A percentile compares a stretch with the other conserved stretches of the same genome.
Conservation (phyloP, 2,113 vertebrate genomes). For the Campylorhamphus procurvoides region DNA sequence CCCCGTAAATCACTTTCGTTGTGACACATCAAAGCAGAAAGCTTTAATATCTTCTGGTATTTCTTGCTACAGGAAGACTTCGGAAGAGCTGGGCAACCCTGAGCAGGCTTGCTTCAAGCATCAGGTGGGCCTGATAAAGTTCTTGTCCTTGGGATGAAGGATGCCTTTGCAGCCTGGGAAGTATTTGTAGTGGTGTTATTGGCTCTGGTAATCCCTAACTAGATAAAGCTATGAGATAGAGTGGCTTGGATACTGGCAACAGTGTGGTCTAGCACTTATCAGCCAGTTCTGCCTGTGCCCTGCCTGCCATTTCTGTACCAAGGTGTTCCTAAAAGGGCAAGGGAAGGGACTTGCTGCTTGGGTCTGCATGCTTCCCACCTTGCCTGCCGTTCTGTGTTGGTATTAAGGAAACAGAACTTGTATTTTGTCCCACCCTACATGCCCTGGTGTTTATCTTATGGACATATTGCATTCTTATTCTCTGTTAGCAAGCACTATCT, state of each 20-base stretch:
- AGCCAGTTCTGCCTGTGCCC: not conserved
- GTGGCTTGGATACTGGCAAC: not conserved
- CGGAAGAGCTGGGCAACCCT: not conserved
- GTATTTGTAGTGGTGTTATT: not conserved
- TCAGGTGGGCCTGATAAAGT: not conserved
- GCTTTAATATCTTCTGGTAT: not conserved
- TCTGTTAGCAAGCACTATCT: not conserved
- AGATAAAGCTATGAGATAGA: not conserved
- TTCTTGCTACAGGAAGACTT: not conserved
- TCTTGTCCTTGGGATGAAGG: not conserved
- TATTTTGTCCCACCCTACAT: not conserved
- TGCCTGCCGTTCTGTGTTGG: rapidly evolving
- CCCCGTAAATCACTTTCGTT: not conserved
- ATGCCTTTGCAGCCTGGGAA: not conserved
- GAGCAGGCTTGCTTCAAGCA: not conserved
- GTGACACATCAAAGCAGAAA: slow-evolving; percentile 2
- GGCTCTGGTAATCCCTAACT: not conserved
- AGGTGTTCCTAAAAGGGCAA: not conserved
- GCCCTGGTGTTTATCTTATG: not conserved
- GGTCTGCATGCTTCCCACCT: not conserved
- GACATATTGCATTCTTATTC: not conserved
- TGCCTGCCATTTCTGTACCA: not conserved
- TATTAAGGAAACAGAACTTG: not conserved
- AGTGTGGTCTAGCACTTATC: rapidly evolving
- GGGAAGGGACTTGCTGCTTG: not conserved